Base-by-base conservation (phyloP, 2,888 invertebrate genomes). In the Chaitophorus viminalis region DNA sequence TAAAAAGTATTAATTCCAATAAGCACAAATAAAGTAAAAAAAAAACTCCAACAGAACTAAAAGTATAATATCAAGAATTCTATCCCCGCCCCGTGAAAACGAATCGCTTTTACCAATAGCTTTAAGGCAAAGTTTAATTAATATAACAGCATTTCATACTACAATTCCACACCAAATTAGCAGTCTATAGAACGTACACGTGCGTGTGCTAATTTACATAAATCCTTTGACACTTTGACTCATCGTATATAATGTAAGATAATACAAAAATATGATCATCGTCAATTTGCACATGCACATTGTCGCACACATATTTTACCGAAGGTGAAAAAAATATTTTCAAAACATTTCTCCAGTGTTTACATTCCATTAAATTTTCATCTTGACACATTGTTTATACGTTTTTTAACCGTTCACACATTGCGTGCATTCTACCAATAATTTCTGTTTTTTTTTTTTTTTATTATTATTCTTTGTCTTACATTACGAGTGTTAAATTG, bases 401-500 rank as follows among this genome's bases (percentile, higher is more conserved):
- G 5, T n/a, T 29, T 39, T 68, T 31, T 31, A 9, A 39, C 46
- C 46, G 46, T 46, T 36, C 36, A n/a, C 36, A 21, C 36, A n/a
- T 79, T 31, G n/a, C 68, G 81, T 70, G 14, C 70, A 39, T 31
- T 31, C 25, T 14, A 21, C 29, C 68, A 68, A 81, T 81, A 14
- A n/a, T 79, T 65, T 79, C 33, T 36, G 17, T 54, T 77, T 77
- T 60, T 33, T 60, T 60, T 46, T 46, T 54, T 29, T 46, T 82
- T 52, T 65, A 5, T 65, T 11, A 31, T 54, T 77, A 25, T 33
- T 60, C 36, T 31, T 70, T 72, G 21, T 46, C 74, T 52, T 74
- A n/a, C 33, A 82, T 11, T n/a, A 46, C 31, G 52, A 21, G 65
- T 33, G 68, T 85, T 78, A 85, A 85, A 85, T 85, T 85, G 85